These are phyloP conservation scores for Phthorimaea operculella DNA, from an alignment of 1,140 invertebrate genomes.

Conservation along the genomic window DNA sequence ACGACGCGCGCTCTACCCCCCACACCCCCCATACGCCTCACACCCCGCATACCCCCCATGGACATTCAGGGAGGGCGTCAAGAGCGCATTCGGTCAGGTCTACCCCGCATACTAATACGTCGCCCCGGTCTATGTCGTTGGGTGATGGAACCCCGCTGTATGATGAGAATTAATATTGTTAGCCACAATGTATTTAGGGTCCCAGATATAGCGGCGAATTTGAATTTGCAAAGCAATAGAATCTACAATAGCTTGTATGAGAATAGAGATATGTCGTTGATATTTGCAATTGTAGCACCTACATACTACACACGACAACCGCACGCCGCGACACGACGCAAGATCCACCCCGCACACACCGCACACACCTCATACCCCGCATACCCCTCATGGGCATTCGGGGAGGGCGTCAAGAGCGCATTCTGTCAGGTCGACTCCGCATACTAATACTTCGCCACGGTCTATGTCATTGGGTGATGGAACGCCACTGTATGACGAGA, in stretches of 20 bases:
- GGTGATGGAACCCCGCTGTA: constrained; percentile 91
- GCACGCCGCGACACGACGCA: constrained; percentile 30
- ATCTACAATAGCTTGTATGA: too few relatives aligned
- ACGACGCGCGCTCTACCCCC: constrained; percentile 28
- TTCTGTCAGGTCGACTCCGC: constrained; percentile 74
- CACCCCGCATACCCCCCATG: constrained; percentile 30
- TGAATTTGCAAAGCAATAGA: too few relatives aligned
- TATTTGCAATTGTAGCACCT: too few relatives aligned
- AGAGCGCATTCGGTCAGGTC: constrained; percentile 61
- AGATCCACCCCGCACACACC: constrained; percentile 20
- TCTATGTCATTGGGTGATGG: constrained; percentile 91
- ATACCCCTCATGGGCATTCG: constrained; percentile 34
- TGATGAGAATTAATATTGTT: constrained; percentile 77
- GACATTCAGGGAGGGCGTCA: constrained; percentile 36
- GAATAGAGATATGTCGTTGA: too few relatives aligned
- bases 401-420: constrained; percentile 39
- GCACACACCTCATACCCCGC: constrained; percentile 34
- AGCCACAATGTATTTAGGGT: too few relatives aligned
- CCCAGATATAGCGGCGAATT: too few relatives aligned
- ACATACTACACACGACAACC: too few relatives aligned
- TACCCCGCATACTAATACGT: constrained; percentile 85
- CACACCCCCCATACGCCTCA: constrained; percentile 33
- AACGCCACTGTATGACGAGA: constrained; percentile 91
- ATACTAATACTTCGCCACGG: constrained; percentile 85
- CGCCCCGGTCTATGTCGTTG: constrained; percentile 86